Conservation (phyloP, 2,888 invertebrate genomes). For the Erebia epiphron region DNA sequence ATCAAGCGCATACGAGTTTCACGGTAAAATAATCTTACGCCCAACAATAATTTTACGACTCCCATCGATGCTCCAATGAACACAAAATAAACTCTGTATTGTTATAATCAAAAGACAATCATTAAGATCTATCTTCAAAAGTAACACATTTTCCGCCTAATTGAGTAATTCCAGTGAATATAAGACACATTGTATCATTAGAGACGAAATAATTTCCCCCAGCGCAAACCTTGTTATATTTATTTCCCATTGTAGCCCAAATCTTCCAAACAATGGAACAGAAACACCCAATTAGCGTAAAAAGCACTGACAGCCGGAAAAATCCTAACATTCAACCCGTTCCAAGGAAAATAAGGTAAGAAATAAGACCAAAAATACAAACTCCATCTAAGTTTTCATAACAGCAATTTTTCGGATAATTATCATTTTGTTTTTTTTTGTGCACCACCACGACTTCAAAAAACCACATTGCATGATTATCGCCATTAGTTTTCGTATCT, state of each 20-base stretch:
- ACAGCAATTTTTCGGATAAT: slow-evolving; percentile 37
- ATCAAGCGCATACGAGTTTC: too few relatives aligned
- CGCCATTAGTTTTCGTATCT: slow-evolving; percentile 63
- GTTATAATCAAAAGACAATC: neutral
- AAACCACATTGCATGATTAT: slow-evolving; percentile 54
- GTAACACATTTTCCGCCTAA: neutral
- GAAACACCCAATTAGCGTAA: slow-evolving; percentile 37
- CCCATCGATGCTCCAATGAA: too few relatives aligned
- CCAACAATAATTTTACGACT: too few relatives aligned
- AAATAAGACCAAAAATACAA: slow-evolving; percentile 33
- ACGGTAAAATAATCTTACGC: too few relatives aligned
- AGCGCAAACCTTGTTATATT: slow-evolving; percentile 23
- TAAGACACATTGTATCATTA: slow-evolving; percentile 16
- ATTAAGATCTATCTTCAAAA: neutral
- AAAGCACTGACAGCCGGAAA: slow-evolving; percentile 35
- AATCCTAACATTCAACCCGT: slow-evolving; percentile 31
- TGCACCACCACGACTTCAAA: slow-evolving; percentile 27
- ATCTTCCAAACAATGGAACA: slow-evolving; percentile 27
- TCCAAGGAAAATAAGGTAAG: slow-evolving; percentile 18
- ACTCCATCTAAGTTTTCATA: slow-evolving; percentile 38
- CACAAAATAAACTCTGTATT: too few relatives aligned
- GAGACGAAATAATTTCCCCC: slow-evolving; percentile 24
- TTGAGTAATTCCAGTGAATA: slow-evolving; percentile 3
- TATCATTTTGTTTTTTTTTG: slow-evolving; percentile 30
- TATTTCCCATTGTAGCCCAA: slow-evolving; percentile 29